Evolutionary conservation across 2,113 vertebrate genomes (phyloP).

Genomic region (Callipepla californica): DNA sequence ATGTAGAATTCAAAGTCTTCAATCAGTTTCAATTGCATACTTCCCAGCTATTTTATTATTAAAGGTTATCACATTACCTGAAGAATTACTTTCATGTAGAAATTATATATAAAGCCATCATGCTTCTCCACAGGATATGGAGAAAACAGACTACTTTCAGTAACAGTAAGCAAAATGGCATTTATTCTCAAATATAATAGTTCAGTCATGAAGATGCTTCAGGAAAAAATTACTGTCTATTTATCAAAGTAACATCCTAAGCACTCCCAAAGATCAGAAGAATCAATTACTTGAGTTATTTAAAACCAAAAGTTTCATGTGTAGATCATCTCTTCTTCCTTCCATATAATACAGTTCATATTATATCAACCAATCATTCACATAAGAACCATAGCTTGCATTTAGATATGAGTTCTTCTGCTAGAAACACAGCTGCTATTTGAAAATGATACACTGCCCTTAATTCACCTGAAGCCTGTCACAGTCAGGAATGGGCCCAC

Average conservation of each 20-base stretch:
- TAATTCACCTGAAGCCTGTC: not conserved
- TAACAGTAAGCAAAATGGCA: not conserved
- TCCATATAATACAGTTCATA: not conserved
- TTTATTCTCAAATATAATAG: not conserved
- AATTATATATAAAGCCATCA: conserved; percentile 5
- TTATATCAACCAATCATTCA: not conserved
- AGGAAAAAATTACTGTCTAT: not conserved
- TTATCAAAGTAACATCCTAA: not conserved
- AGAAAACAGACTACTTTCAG: not conserved
- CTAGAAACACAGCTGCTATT: not conserved
- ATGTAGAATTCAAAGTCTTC: conserved; percentile 25
- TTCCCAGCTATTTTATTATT: not conserved
- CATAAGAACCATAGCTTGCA: not conserved
- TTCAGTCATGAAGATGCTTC: not conserved
- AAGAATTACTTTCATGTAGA: conserved; percentile 5
- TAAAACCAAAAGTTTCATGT: not conserved
- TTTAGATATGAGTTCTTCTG: not conserved
- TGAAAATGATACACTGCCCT: not conserved
- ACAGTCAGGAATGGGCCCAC: not conserved
- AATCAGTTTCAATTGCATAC: not conserved
- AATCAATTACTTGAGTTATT: not conserved
- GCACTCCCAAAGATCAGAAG: not conserved
- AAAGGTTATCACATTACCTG: not conserved
- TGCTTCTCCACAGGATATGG: not conserved
- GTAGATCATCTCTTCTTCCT: not conserved